These are phyloP conservation scores for Drymonia ruficornis DNA, from an alignment of 2,888 invertebrate species.

Conservation along the genomic window DNA sequence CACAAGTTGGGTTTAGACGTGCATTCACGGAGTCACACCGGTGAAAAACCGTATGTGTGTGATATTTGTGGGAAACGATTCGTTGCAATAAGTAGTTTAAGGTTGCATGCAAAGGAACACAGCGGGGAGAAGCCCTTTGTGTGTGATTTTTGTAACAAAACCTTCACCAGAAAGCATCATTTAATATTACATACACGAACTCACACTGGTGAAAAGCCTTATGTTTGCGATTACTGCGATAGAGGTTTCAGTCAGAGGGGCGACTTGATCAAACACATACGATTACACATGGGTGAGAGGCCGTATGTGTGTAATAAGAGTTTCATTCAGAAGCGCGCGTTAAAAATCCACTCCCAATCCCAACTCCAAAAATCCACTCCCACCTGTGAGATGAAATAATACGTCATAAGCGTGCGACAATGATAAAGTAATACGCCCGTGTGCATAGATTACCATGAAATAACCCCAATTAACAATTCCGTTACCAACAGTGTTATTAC, in stretches of 20 bases:
- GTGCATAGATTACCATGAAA: too few species aligned
- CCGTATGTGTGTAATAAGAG: conserved; percentile 19
- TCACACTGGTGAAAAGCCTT: neutral
- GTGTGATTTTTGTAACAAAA: neutral
- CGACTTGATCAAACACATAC: neutral
- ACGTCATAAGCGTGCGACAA: too few species aligned
- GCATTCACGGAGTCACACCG: neutral
- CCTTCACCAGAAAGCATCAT: neutral
- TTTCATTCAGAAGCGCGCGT: conserved; percentile 7
- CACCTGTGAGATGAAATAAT: too few species aligned
- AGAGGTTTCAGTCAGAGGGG: neutral
- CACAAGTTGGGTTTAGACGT: neutral
- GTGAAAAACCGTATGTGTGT: neutral
- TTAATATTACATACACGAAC: neutral
- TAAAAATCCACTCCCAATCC: conserved; percentile 16
- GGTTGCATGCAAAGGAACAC: neutral
- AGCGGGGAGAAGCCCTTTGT: neutral
- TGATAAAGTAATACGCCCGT: too few species aligned
- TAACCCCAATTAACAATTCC: too few species aligned
- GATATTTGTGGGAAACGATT: neutral
- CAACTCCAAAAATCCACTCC: too few species aligned
- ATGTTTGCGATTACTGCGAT: neutral
- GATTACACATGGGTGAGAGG: conserved; percentile 16
- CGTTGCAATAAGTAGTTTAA: neutral
- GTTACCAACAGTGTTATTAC: too few species aligned